These are phyloP conservation scores for Canis aureus DNA, from an alignment of 2,113 vertebrate genomes.

Conservation along the genomic window DNA sequence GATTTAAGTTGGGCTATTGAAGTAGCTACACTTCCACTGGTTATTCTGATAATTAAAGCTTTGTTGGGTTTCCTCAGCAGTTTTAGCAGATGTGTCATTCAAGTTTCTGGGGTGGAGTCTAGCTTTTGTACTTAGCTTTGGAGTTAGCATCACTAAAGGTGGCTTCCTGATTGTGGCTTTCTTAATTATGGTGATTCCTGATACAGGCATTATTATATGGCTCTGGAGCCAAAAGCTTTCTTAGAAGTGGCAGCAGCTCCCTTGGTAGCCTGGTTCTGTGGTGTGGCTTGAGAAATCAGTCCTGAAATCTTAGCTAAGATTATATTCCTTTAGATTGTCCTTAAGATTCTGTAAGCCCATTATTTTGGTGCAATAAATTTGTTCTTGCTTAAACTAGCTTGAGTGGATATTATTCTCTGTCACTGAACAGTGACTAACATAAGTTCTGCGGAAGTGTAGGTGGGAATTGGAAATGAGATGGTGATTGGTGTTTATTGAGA, in stretches of 20 bases:
- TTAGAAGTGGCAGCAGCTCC: not conserved
- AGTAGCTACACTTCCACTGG: not conserved
- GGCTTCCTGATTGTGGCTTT: not conserved
- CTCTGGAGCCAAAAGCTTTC: not conserved
- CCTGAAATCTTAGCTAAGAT: not conserved
- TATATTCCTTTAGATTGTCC: not conserved
- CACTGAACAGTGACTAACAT: not conserved
- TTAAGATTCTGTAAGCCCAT: not conserved
- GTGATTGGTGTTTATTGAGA: constrained; percentile 13
- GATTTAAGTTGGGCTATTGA: not conserved
- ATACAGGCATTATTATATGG: not conserved
- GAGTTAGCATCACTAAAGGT: not conserved
- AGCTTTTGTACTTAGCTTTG: not conserved
- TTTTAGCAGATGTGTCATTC: not conserved
- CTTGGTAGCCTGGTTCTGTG: not conserved
- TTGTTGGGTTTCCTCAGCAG: not conserved
- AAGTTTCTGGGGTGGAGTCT: not conserved
- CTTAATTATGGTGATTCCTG: not conserved
- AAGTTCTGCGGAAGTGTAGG: not conserved
- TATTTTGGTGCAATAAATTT: not conserved
- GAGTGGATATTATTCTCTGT: not conserved
- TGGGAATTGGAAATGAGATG: not conserved
- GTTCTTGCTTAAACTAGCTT: constrained; percentile 19
- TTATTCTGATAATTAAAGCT: not conserved
- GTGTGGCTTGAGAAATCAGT: not conserved